Evolutionary conservation across 2,888 invertebrate genomes (phyloP).

Genomic region (Sicus ferrugineus): DNA sequence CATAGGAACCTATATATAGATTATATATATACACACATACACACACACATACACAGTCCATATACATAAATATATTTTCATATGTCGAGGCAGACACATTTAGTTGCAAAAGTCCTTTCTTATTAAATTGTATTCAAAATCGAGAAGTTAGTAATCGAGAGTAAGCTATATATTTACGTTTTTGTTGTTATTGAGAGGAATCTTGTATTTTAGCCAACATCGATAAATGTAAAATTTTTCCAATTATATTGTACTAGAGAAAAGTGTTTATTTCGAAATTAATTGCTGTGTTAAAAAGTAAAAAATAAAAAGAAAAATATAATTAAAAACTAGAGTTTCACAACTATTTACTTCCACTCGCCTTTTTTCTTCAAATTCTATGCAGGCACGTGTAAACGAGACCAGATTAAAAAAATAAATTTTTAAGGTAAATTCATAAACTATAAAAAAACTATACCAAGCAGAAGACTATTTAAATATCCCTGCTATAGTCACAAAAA

Average conservation of each 20-base stretch:
- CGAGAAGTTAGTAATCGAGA: neutral
- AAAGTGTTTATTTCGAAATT: neutral
- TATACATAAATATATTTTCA: constrained; percentile 35
- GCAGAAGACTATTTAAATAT: too few species aligned
- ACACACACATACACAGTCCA: constrained; percentile 27
- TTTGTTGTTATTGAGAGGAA: constrained; percentile 29
- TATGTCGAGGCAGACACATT: constrained; percentile 21
- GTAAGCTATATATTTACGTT: constrained; percentile 28
- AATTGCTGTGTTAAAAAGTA: neutral
- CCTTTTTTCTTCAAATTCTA: too few species aligned
- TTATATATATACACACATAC: constrained; percentile 29
- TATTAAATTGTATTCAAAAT: constrained; percentile 15
- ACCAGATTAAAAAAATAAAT: too few species aligned
- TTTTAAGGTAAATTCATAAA: too few species aligned
- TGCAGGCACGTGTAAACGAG: too few species aligned
- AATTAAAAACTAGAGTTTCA: too few species aligned
- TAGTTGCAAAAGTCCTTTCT: constrained; percentile 13
- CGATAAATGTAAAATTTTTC: neutral
- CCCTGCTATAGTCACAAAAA: too few species aligned
- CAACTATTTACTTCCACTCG: too few species aligned
- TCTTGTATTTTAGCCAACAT: constrained; percentile 14
- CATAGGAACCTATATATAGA: constrained; percentile 30
- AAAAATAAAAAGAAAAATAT: too few species aligned
- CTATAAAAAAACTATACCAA: too few species aligned
- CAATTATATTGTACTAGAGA: neutral